These are phyloP conservation scores for Euclidia mi DNA, from an alignment of 2,888 invertebrate genomes.

Conservation along the genomic window DNA sequence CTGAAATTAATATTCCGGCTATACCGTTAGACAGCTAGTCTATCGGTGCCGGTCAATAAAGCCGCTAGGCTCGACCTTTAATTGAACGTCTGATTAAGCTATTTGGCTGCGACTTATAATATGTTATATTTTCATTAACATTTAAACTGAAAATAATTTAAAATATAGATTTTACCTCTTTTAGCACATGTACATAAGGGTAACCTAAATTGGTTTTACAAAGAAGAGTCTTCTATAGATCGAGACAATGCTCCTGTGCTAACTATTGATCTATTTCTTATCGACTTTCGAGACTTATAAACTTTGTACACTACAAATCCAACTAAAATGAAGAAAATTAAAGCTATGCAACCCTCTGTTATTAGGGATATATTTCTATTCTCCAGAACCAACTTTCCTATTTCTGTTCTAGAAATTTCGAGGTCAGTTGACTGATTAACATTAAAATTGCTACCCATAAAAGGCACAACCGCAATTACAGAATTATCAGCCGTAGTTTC, in stretches of 20 bases:
- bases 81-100: too few relatives aligned
- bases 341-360: slow-evolving; percentile 57
- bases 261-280: slow-evolving; percentile 51
- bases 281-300: slow-evolving; percentile 57
- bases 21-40: too few relatives aligned
- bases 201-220: slow-evolving; percentile 30
- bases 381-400: too few relatives aligned
- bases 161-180: too few relatives aligned
- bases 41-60: too few relatives aligned
- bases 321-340: slow-evolving; percentile 63
- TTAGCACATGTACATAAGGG: too few relatives aligned
- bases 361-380: slow-evolving; percentile 21
- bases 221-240: slow-evolving; percentile 61
- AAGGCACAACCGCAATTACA: not conserved
- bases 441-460: slow-evolving; percentile 4
- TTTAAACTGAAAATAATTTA: too few relatives aligned
- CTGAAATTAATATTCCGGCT: too few relatives aligned
- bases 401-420: too few relatives aligned
- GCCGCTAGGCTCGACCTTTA: too few relatives aligned
- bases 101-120: too few relatives aligned
- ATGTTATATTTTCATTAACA: too few relatives aligned
- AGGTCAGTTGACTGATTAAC: slow-evolving; percentile 43
- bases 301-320: slow-evolving; percentile 58
- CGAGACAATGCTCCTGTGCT: slow-evolving; percentile 62
- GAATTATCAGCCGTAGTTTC: not conserved